These are phyloP conservation scores for Anastatus disparis DNA, from an alignment of 1,140 invertebrate genomes.

Conservation along the genomic window DNA sequence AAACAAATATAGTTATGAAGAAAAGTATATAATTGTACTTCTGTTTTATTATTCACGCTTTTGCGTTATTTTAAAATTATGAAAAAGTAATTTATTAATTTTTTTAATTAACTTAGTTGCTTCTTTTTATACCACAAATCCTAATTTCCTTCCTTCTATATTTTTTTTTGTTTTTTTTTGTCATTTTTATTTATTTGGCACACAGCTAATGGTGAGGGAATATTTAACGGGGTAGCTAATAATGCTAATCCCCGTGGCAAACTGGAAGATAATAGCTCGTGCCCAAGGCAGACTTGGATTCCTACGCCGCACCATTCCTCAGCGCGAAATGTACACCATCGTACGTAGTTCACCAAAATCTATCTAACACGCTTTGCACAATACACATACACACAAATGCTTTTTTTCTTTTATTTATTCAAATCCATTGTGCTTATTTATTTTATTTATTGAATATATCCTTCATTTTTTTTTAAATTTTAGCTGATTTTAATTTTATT, in stretches of 20 bases:
- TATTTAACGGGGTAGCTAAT: slow-evolving; percentile 60
- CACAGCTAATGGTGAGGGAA: slow-evolving; percentile 64
- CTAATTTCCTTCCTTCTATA: not conserved
- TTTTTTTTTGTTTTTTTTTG: slow-evolving; percentile 54
- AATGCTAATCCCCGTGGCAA: slow-evolving; percentile 61
- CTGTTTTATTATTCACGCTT: no score
- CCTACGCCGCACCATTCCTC: slow-evolving; percentile 64
- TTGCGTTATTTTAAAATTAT: no score
- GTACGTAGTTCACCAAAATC: slow-evolving; percentile 61
- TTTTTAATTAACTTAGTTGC: not conserved
- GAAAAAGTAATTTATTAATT: slow-evolving; percentile 50
- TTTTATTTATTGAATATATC: not conserved
- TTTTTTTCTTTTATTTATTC: no score
- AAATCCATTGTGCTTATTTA: no score
- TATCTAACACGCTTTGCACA: no score
- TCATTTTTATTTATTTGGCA: slow-evolving; percentile 52
- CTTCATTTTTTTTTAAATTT: not conserved
- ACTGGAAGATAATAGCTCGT: slow-evolving; percentile 63
- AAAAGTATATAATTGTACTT: no score
- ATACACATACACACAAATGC: no score
- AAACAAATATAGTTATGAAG: no score
- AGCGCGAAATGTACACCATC: slow-evolving; percentile 64
- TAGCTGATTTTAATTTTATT: not conserved
- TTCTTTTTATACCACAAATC: not conserved
- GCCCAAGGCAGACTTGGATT: slow-evolving; percentile 64